Conservation (phyloP, 2,888 invertebrate genomes). For the Monoplex corrugatus region DNA sequence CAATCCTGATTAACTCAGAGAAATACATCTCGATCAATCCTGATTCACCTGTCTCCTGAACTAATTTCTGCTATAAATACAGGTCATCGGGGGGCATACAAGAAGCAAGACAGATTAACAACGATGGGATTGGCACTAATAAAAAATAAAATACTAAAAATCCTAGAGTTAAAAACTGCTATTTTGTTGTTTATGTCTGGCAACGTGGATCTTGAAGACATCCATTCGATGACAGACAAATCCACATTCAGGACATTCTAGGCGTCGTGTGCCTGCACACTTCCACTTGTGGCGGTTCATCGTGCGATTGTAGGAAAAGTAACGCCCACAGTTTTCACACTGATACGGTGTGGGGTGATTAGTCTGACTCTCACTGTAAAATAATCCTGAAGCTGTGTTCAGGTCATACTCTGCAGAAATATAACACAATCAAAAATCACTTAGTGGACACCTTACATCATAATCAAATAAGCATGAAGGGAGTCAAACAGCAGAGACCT, state of each 20-base stretch:
- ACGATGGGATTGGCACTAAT: background rate
- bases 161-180: background rate
- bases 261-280: slow-evolving; percentile 47
- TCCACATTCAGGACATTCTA: slow-evolving; percentile 46
- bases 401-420: slow-evolving; percentile 27
- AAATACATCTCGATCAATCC: too few relatives aligned
- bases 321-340: slow-evolving; percentile 47
- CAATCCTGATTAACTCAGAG: too few relatives aligned
- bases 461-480: too few relatives aligned
- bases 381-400: background rate
- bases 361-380: slow-evolving; percentile 15
- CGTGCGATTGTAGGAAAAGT: slow-evolving; percentile 53
- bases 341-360: slow-evolving; percentile 32
- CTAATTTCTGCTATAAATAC: background rate
- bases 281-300: slow-evolving; percentile 56
- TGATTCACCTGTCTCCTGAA: too few relatives aligned
- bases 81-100: background rate
- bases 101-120: background rate
- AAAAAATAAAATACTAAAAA: too few relatives aligned
- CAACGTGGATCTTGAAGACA: slow-evolving; percentile 28
- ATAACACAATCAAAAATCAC: background rate
- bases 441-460: too few relatives aligned
- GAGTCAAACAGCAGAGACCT: too few relatives aligned
- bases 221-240: slow-evolving; percentile 43
- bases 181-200: background rate